phyloP scores from a whole-genome alignment of 2,888 invertebrate genomes.

The Phalera bucephala region DNA sequence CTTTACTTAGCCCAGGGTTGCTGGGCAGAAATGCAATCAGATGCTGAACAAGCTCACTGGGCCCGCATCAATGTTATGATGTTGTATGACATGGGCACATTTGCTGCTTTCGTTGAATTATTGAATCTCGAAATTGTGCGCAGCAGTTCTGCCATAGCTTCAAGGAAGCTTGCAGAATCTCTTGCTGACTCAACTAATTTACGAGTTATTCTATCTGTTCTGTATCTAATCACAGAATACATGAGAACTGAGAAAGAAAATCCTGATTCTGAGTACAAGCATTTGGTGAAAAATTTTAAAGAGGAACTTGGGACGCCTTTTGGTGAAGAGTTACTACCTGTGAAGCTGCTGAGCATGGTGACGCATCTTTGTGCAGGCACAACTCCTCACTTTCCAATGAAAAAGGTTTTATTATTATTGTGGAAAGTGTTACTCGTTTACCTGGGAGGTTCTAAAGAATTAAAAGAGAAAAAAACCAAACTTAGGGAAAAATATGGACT shows the following conservation, averaged over 20 bases:
- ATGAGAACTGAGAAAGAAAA: conserved; percentile 88
- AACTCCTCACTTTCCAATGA: conserved; percentile 99
- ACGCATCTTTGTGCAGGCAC: conserved; percentile 97
- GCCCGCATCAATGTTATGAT: conserved; percentile 93
- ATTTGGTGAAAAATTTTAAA: conserved; percentile 82
- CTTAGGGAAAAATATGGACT: conserved; percentile 88
- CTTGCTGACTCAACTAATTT: conserved; percentile 94
- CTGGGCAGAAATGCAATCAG: conserved; percentile 96
- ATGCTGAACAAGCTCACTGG: conserved; percentile 94
- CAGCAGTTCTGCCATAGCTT: conserved; percentile 73
- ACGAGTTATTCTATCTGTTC: conserved; percentile 94
- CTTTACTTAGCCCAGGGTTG: conserved; percentile 98
- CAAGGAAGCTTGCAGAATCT: conserved; percentile 74
- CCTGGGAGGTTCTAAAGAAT: conserved; percentile 94
- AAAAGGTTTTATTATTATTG: conserved; percentile 95
- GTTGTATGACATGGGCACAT: conserved; percentile 94
- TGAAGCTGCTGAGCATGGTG: conserved; percentile 97
- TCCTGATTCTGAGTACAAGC: conserved; percentile 71
- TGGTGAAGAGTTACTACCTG: conserved; percentile 92
- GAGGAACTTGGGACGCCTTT: conserved; percentile 82
- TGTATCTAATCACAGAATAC: conserved; percentile 98
- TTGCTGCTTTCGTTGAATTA: conserved; percentile 94
- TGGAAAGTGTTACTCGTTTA: conserved; percentile 98
- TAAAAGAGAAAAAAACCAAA: conserved; percentile 89
- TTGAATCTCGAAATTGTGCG: conserved; percentile 97